phyloP scores from a whole-genome alignment of 2,113 vertebrate genomes.

The Lycaon pictus region DNA sequence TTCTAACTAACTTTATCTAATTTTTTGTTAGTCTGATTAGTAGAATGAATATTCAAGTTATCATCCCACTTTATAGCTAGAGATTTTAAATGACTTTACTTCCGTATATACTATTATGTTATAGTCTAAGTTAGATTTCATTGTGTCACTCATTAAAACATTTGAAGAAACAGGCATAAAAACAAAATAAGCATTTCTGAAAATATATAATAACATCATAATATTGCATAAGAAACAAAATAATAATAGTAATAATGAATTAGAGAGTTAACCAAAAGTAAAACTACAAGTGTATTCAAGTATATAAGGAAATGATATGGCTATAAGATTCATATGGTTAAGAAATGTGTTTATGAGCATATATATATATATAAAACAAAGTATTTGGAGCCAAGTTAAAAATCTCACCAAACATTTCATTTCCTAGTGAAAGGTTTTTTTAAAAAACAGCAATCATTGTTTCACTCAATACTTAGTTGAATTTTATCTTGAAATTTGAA shows the following conservation, averaged over 20 bases:
- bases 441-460: constrained; percentile 28
- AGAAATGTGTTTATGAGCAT: background rate
- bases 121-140: constrained; percentile 63
- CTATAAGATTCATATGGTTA: constrained; percentile 17
- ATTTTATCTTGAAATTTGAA: constrained; percentile 65
- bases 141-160: constrained; percentile 75
- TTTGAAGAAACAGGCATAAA: constrained; percentile 71
- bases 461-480: constrained; percentile 44
- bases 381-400: constrained; percentile 58
- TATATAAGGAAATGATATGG: constrained; percentile 56
- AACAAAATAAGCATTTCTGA: constrained; percentile 75
- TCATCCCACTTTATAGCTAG: constrained; percentile 11
- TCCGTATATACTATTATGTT: constrained; percentile 30
- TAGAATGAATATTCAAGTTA: constrained; percentile 63
- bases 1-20: background rate
- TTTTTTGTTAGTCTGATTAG: constrained; percentile 64
- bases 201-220: constrained; percentile 56
- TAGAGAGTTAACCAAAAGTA: constrained; percentile 61
- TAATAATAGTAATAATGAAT: constrained; percentile 42
- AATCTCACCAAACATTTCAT: constrained; percentile 51
- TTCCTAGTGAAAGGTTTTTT: constrained; percentile 28
- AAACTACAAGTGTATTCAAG: constrained; percentile 67
- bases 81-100: constrained; percentile 65
- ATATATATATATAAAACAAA: background rate
- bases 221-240: constrained; percentile 62